Evolutionary conservation across 1,140 invertebrate genomes (phyloP).

Genomic region (Argopecten irradians): DNA sequence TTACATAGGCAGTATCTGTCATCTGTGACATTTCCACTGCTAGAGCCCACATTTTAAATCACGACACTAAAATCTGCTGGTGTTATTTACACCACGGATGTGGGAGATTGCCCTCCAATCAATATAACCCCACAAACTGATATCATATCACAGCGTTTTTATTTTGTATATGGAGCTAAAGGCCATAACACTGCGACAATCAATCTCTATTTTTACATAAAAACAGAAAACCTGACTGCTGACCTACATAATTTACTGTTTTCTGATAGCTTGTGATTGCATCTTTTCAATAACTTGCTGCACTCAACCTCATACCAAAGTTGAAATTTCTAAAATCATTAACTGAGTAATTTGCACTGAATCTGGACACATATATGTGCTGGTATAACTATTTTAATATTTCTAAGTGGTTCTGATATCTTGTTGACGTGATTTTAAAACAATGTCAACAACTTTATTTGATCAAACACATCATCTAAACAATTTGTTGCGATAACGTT

Average conservation of each 20-base stretch:
- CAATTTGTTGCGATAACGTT: neutral
- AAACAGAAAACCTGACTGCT: neutral
- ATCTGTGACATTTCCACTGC: neutral
- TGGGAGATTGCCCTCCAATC: neutral
- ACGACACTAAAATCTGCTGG: neutral
- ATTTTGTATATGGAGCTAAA: neutral
- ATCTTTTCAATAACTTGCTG: too few species aligned
- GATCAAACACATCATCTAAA: too few species aligned
- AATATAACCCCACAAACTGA: neutral
- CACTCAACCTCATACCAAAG: too few species aligned
- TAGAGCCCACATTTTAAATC: neutral
- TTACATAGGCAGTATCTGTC: neutral
- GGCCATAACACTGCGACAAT: neutral
- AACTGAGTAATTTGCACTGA: too few species aligned
- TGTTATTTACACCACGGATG: neutral
- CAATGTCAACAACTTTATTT: too few species aligned
- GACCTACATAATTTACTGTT: neutral
- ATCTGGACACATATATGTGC: too few species aligned
- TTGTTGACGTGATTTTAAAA: too few species aligned
- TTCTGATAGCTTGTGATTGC: too few species aligned
- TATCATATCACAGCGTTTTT: neutral
- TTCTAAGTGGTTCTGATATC: too few species aligned
- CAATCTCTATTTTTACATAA: neutral
- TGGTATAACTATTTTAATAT: too few species aligned
- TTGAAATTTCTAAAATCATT: too few species aligned